phyloP scores from a whole-genome alignment of 2,113 vertebrate species.

The Gnathonemus longibarbis region DNA sequence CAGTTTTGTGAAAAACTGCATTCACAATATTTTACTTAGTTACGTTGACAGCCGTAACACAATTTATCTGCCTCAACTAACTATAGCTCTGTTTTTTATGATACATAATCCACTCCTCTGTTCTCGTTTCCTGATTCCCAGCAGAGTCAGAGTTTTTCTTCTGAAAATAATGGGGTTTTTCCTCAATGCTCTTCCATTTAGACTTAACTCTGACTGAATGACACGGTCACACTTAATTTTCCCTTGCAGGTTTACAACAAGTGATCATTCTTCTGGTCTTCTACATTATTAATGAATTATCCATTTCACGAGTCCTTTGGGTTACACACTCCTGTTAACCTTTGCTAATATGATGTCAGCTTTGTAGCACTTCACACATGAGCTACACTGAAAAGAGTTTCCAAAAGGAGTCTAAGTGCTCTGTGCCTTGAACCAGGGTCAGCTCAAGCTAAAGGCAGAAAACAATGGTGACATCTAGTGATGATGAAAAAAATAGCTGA shows the following conservation, averaged over 20 bases:
- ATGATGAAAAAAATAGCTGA: not conserved
- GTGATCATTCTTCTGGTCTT: not conserved
- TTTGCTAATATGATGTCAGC: not conserved
- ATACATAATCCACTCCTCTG: not conserved
- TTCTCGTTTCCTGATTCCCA: not conserved
- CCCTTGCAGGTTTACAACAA: not conserved
- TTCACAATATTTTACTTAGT: not conserved
- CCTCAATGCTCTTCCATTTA: not conserved
- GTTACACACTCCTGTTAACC: not conserved
- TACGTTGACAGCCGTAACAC: too few relatives aligned
- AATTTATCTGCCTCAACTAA: not conserved
- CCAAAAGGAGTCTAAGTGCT: not conserved
- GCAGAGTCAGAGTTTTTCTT: not conserved
- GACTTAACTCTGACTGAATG: not conserved
- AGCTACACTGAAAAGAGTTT: not conserved
- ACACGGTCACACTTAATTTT: not conserved
- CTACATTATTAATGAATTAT: not conserved
- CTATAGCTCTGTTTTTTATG: not conserved
- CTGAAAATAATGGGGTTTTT: not conserved
- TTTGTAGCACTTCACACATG: not conserved
- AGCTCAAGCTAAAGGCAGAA: not conserved
- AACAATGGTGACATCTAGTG: not conserved
- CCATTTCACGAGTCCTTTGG: not conserved
- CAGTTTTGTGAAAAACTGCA: not conserved
- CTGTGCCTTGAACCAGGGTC: not conserved